Conservation (phyloP, 2,888 invertebrate genomes). For the Xylocampa areola region DNA sequence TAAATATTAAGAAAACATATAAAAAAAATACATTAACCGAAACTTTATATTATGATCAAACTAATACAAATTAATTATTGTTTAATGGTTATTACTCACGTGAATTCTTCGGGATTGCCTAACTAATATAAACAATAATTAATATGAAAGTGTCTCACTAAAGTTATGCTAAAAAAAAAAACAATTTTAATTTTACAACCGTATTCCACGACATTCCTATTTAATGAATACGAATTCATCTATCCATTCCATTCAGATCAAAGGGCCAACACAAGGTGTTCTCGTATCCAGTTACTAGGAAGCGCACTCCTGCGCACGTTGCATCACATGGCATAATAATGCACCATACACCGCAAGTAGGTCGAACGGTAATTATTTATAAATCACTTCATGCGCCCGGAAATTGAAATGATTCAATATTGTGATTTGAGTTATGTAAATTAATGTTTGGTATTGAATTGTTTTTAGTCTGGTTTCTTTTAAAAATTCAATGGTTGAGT, state of each 20-base stretch:
- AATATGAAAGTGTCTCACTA: no score
- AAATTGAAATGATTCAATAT: conserved; percentile 59
- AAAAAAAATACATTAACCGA: no score
- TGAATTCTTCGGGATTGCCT: no score
- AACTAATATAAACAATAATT: no score
- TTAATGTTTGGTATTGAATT: not conserved
- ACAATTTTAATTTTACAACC: no score
- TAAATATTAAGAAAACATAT: no score
- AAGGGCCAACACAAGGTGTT: conserved; percentile 59
- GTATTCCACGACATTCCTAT: conserved; percentile 22
- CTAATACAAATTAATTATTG: no score
- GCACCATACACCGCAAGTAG: conserved; percentile 68
- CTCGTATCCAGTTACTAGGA: conserved; percentile 60
- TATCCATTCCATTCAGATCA: conserved; percentile 43
- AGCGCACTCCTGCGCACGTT: conserved; percentile 61
- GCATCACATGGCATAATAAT: conserved; percentile 72
- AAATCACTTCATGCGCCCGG: conserved; percentile 76
- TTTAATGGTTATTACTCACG: no score
- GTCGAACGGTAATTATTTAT: conserved; percentile 79
- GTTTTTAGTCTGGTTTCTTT: not conserved
- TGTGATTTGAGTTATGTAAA: conserved; percentile 44
- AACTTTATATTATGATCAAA: no score
- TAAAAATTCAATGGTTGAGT: no score
- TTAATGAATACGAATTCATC: conserved; percentile 2
- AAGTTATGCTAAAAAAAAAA: no score